Evolutionary conservation across 2,113 vertebrate genomes (phyloP).

Genomic region (Dicaeum eximium): DNA sequence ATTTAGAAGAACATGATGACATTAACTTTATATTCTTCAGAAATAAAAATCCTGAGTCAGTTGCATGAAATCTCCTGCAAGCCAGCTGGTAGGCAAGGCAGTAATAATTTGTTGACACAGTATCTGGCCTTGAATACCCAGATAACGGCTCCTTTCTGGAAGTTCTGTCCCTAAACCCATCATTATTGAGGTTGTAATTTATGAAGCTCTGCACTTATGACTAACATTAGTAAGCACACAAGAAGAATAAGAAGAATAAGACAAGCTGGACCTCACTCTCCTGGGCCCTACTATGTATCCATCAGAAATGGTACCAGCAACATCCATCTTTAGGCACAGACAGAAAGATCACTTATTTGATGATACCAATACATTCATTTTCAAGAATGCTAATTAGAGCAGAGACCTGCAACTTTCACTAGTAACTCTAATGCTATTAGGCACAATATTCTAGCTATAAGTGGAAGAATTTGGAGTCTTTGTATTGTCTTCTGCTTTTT

Average conservation of each 20-base stretch:
- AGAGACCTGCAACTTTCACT: background rate
- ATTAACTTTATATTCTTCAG: background rate
- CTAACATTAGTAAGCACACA: background rate
- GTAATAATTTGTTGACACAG: background rate
- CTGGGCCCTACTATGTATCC: background rate
- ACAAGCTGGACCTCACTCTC: background rate
- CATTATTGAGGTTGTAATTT: background rate
- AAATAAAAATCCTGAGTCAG: background rate
- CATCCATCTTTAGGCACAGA: background rate
- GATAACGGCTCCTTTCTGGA: background rate
- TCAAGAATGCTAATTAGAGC: background rate
- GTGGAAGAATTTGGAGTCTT: background rate
- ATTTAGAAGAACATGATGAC: background rate
- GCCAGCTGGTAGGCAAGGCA: background rate
- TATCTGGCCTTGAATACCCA: background rate
- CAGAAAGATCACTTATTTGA: background rate
- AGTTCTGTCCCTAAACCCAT: background rate
- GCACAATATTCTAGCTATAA: background rate
- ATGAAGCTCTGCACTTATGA: background rate
- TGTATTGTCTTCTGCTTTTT: background rate
- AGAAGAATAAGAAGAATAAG: too few species aligned
- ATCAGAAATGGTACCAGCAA: background rate
- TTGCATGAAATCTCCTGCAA: background rate
- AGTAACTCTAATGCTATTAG: background rate
- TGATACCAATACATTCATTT: background rate